Conservation (phyloP, 2,797 vertebrate genomes). For the Oceanodroma leucorhoa region DNA sequence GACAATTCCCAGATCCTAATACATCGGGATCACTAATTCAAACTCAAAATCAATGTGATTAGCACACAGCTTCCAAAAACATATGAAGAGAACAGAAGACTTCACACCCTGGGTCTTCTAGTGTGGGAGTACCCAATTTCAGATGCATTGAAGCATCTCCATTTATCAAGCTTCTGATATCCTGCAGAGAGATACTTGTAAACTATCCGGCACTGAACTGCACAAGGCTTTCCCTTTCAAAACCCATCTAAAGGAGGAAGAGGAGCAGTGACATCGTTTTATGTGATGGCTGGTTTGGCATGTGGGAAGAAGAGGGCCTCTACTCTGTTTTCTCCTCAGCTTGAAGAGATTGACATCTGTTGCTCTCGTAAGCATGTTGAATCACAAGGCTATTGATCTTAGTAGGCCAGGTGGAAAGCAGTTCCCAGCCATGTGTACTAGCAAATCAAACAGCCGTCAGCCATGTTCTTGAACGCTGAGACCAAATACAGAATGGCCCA, state of each 20-base stretch:
- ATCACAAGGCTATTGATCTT: neutral
- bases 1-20: neutral
- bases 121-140: neutral
- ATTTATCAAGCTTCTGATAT: neutral
- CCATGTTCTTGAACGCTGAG: fast-evolving
- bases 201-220: neutral
- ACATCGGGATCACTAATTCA: neutral
- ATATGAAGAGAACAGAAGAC: neutral
- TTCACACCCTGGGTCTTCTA: neutral
- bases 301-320: neutral
- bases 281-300: neutral
- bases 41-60: neutral
- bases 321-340: neutral
- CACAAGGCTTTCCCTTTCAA: neutral
- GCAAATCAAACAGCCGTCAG: neutral
- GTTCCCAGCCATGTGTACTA: neutral
- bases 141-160: neutral
- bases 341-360: neutral
- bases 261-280: neutral
- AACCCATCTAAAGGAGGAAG: neutral
- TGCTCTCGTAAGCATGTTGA: neutral
- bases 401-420: neutral
- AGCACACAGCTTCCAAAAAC: neutral
- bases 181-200: neutral
- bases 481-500: neutral